phyloP scores from a whole-genome alignment of 2,888 invertebrate species.

The Pollenia griseotomentosa region DNA sequence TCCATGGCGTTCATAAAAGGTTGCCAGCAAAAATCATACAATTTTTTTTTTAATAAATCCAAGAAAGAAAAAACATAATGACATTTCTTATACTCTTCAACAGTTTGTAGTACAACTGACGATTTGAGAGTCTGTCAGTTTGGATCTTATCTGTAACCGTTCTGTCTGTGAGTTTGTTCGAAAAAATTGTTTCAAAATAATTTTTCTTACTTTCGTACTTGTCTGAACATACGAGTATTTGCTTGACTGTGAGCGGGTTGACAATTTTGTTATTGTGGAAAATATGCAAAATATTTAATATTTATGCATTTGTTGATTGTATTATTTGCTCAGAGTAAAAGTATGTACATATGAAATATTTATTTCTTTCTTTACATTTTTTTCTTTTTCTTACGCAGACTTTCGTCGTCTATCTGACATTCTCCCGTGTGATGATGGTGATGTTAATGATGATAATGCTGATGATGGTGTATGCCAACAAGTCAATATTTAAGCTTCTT shows the following conservation, averaged over 20 bases:
- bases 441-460: not conserved
- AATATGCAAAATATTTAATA: conserved; percentile 79
- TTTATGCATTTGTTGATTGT: conserved; percentile 68
- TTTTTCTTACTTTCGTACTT: conserved; percentile 15
- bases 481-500: conserved; percentile 57
- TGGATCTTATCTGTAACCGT: not conserved
- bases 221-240: not conserved
- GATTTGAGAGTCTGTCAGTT: not conserved
- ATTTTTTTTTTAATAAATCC: conserved; percentile 10
- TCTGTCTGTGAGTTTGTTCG: conserved; percentile 8
- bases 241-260: conserved; percentile 79
- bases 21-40: conserved; percentile 33
- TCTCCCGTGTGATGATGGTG: conserved; percentile 1
- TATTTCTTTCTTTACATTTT: conserved; percentile 8
- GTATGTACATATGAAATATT: conserved; percentile 32
- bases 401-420: not conserved
- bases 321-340: conserved; percentile 44
- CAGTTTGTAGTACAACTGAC: not conserved
- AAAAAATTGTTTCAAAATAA: conserved; percentile 27
- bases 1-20: conserved; percentile 5
- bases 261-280: conserved; percentile 79
- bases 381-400: not conserved
- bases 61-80: not conserved
- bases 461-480: not conserved
- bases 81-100: not conserved